phyloP scores from a whole-genome alignment of 2,797 vertebrate genomes.

The Pantherophis vulpinus region DNA sequence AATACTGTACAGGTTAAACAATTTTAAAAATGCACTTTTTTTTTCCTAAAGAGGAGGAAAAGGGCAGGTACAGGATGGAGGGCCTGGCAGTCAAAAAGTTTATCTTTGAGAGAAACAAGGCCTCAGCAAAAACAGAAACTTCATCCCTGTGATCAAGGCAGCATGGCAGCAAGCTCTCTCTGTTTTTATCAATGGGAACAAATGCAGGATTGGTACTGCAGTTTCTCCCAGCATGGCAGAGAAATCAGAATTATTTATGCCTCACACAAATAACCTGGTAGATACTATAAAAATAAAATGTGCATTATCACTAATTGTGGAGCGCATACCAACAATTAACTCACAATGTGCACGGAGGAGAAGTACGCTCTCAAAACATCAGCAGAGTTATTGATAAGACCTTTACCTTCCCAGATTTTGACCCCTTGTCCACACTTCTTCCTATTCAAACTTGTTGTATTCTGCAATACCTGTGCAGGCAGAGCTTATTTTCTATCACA shows the following conservation, averaged over 20 bases:
- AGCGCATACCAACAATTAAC: not conserved
- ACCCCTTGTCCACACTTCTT: not conserved
- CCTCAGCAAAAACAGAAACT: not conserved
- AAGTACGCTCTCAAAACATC: not conserved
- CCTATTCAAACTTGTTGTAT: conserved; percentile 2
- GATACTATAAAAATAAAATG: not conserved
- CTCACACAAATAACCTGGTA: not conserved
- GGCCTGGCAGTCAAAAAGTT: not conserved
- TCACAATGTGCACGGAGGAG: not conserved
- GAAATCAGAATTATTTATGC: not conserved
- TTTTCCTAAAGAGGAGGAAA: not conserved
- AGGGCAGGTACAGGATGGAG: not conserved
- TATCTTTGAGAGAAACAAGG: not conserved
- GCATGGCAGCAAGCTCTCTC: not conserved
- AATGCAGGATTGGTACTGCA: not conserved
- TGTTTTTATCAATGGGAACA: not conserved
- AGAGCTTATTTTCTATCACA: conserved; percentile 24
- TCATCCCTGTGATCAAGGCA: not conserved
- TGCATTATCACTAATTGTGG: not conserved
- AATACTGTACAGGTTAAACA: not conserved
- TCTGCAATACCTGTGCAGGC: conserved; percentile 16
- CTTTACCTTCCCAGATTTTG: not conserved
- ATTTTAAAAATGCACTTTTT: not conserved
- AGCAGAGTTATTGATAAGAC: not conserved
- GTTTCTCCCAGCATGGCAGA: not conserved